Conservation (phyloP, 30 jellyfish, hydroid and myxozoan species). For the Haliclystus octoradiatus region DNA sequence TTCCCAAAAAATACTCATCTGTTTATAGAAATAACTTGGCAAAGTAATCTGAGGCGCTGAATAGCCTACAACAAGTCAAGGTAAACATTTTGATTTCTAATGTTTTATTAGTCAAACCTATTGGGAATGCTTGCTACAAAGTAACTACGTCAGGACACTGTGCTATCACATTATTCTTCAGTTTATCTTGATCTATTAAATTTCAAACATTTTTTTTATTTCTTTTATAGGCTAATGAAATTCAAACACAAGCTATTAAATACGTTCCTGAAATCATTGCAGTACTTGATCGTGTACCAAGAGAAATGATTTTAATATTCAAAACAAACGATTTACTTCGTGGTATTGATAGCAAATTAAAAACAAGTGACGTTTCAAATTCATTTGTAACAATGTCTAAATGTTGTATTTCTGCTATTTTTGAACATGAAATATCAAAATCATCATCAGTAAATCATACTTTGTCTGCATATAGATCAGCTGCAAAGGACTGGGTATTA, state of each 20-base stretch:
- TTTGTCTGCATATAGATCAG: constrained; percentile 4
- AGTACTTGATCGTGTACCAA: constrained; percentile 61
- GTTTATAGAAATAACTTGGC: too few relatives aligned
- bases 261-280: constrained; percentile 75
- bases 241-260: constrained; percentile 49
- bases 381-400: constrained; percentile 68
- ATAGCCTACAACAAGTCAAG: too few relatives aligned
- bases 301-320: constrained; percentile 75
- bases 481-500: background rate
- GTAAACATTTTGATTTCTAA: too few relatives aligned
- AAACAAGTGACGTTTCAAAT: constrained; percentile 32
- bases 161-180: too few relatives aligned
- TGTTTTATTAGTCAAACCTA: too few relatives aligned
- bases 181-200: too few relatives aligned
- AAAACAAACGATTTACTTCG: constrained; percentile 87
- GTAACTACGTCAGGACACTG: too few relatives aligned
- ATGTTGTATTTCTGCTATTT: constrained; percentile 75
- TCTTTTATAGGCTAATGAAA: constrained; percentile 41
- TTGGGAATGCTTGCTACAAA: too few relatives aligned
- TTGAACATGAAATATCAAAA: constrained; percentile 31
- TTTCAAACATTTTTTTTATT: background rate
- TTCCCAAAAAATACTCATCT: too few relatives aligned
- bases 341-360: constrained; percentile 62
- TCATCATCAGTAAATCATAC: constrained; percentile 16
- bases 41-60: too few relatives aligned